Conservation (phyloP, 2,113 vertebrate species). For the Apteryx mantelli region DNA sequence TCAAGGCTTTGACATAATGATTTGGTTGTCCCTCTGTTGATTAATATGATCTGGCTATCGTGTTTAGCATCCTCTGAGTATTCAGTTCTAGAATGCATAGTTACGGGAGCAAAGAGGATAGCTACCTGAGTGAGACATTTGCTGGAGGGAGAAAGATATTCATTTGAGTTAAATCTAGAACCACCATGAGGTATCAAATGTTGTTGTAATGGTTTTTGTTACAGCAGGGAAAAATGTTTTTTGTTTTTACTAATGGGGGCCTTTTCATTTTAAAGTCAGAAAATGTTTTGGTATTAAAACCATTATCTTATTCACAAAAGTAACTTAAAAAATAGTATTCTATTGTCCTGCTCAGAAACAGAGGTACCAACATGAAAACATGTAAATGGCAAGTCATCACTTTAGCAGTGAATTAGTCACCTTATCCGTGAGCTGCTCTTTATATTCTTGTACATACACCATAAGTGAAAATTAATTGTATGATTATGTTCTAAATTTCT, state of each 20-base stretch:
- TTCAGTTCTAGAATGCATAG: background rate
- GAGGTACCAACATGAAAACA: background rate
- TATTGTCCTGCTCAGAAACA: background rate
- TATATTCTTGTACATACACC: background rate
- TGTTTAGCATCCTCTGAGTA: background rate
- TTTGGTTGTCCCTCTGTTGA: slow-evolving; percentile 21
- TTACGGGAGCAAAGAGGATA: background rate
- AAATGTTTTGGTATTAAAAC: background rate
- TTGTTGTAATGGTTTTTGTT: background rate
- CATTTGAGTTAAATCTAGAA: background rate
- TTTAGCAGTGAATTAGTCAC: background rate
- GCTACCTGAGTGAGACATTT: background rate
- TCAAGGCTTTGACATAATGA: slow-evolving; percentile 9
- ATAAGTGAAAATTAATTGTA: background rate
- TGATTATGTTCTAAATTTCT: background rate
- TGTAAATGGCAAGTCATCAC: background rate
- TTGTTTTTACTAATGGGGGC: background rate
- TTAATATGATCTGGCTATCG: slow-evolving; percentile 44
- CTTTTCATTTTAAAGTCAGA: background rate
- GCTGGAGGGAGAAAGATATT: background rate
- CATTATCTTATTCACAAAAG: background rate
- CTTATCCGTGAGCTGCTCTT: background rate
- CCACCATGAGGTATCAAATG: background rate
- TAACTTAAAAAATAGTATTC: background rate
- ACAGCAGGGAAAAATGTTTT: background rate